Base-by-base conservation (phyloP, 2,113 vertebrate genomes). In the Oenanthe oenanthe region DNA sequence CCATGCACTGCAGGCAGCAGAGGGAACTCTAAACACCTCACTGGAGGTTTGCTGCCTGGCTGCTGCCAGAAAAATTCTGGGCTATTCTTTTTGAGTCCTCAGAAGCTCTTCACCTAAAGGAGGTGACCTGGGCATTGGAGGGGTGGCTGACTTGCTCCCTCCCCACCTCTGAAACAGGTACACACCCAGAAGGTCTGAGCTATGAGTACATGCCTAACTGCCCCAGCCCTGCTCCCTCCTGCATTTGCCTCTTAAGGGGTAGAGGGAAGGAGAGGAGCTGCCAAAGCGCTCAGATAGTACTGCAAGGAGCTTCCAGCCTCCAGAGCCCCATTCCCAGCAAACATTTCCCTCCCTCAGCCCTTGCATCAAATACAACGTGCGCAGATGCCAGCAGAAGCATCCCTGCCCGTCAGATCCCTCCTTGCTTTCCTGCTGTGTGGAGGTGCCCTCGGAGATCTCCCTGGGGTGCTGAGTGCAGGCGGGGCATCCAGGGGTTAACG, bases 401-500 rank as follows among this genome's bases (percentile, higher is more conserved):
- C 58, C 24, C 53, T 80, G 53, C 77, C 21, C 3, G 1, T 38
- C 58, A 48, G 78, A 24, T 47, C 68, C 42, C 40, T 74, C 34
- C 0, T 0, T 51, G 32, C 31, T 71, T 60, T 58, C 81, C 62
- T 6, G 2, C 26, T 53, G 38, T 10, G 11, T 7, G n/a, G 36
- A 91, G 21, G 19, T 84, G 72, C 62, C 79, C 63, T 76, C 31
- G 0, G 62, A 81, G 72, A 70, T 50, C 54, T 79, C 72, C 53
- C 47, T 3, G 1, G 40, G 17, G 45, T 63, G 73, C 65, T 65
- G 34, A 87, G 80, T 0, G 0, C 2, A 4, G 78, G 34, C 0
- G 0, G 50, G 83, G 32, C 81, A 89, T 45, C 77, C 89, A 95
- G 84, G 88, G 95, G 97, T 97, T 97, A 97, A 97, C 36, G 12